Evolutionary conservation across 2,797 vertebrate genomes (phyloP).

Genomic region (Lepus townsendii): DNA sequence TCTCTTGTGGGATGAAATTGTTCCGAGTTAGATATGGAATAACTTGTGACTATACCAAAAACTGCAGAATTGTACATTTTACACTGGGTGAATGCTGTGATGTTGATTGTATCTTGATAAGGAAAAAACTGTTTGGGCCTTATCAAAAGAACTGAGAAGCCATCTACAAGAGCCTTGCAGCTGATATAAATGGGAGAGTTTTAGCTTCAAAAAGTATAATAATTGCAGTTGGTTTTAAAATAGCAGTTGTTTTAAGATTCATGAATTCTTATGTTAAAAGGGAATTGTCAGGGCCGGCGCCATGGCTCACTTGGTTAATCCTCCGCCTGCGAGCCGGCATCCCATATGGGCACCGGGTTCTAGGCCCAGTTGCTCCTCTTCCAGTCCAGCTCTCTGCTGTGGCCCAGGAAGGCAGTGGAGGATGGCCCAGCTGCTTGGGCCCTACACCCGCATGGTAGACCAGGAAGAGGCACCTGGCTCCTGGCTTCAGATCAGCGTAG

Average conservation of each 20-base stretch:
- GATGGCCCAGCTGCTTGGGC: too few species aligned
- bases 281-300: background rate
- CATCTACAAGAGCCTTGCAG: background rate
- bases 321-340: too few species aligned
- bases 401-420: too few species aligned
- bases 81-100: background rate
- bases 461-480: too few species aligned
- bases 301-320: too few species aligned
- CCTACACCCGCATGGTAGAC: too few species aligned
- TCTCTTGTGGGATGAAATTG: slow-evolving; percentile 23
- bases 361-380: too few species aligned
- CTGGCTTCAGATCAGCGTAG: too few species aligned
- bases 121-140: background rate
- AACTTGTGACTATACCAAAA: background rate
- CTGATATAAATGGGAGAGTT: slow-evolving; percentile 27
- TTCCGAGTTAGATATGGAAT: slow-evolving; percentile 18
- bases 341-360: too few species aligned
- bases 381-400: too few species aligned
- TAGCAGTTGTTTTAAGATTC: slow-evolving; percentile 37
- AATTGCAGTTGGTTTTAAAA: background rate
- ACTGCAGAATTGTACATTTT: background rate
- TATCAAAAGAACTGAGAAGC: background rate
- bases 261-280: slow-evolving; percentile 22
- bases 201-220: slow-evolving; percentile 47
- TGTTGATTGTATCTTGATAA: slow-evolving; percentile 19